Base-by-base conservation (phyloP, 23 tunicate genomes). In the Ciona savignyi region DNA sequence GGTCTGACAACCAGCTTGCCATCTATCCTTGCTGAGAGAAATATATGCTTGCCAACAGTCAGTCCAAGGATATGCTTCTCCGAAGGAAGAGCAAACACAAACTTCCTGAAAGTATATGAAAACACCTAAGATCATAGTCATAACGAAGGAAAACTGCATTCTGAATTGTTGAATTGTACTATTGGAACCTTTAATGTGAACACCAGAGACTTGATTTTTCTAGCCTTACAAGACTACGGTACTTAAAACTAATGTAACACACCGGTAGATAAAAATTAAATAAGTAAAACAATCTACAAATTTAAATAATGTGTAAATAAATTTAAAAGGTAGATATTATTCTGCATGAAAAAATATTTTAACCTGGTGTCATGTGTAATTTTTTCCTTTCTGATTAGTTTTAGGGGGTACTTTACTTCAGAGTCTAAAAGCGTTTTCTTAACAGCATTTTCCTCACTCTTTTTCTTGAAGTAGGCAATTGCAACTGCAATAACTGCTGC, bases 1-100 rank as follows among this genome's bases (percentile, higher is more conserved):
- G 97, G 89, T 25, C 97, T 77, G n/a, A 84, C 83, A 1, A 90
- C 90, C 65, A 90, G 78, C 30, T 85, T 73, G 15, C 86, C 91
- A 85, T 84, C 70, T 2, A 90, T 70, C 30, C 33, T 65, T 1
- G 90, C 97, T 26, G 85, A 78, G 19, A 81, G 82, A 71, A 72
- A 84, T 28, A 90, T 79, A 35, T 90, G 97, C 81, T 84, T 93
- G 68, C 97, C 97, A 63, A 90, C 82, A 66, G 90, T 86, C 35
- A 90, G 73, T 22, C 97, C 97, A 28, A 90, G 80, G 24, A 86
- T 75, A 74, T 90, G 97, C 0, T 86, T 65, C 35, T 80, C 76
- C 25, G 85, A 56, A 51, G 93, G 93, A 0, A 86, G 63, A 27
- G 71, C 71, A 49, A 86, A 86, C n/a, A 80, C 81, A 63, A 86